Conservation (phyloP, 92 coral and sea anemone species). For the Actinostola sp. region DNA sequence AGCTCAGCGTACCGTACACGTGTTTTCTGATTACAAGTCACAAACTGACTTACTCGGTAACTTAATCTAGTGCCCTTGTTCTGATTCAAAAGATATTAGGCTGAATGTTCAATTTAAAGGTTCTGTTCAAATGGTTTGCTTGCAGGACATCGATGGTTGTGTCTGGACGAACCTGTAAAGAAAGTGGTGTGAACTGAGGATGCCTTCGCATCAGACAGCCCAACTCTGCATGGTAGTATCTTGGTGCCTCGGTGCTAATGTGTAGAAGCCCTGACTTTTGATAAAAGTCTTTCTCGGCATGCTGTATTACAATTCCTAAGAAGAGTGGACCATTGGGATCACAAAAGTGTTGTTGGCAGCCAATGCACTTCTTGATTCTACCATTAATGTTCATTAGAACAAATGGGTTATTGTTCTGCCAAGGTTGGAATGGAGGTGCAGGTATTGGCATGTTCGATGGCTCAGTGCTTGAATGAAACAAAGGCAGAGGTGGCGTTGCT, state of each 20-base stretch:
- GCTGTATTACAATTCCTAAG: conserved; percentile 8
- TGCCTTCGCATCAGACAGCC: conserved; percentile 12
- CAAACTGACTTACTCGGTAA: no score
- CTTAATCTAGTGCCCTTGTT: no score
- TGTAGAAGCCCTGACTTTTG: conserved; percentile 13
- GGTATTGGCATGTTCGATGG: conserved; percentile 12
- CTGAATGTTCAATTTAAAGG: conserved; percentile 1
- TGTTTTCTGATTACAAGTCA: no score
- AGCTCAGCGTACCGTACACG: no score
- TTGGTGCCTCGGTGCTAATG: conserved; percentile 14
- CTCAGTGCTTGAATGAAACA: background rate
- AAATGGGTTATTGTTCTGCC: conserved; percentile 36
- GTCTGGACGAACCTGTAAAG: background rate
- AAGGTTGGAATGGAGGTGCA: conserved; percentile 11
- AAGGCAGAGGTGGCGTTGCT: no score
- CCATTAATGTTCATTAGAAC: conserved; percentile 28
- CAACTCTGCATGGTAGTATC: conserved; percentile 12
- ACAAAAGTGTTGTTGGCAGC: conserved; percentile 13
- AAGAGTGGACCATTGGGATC: conserved; percentile 20
- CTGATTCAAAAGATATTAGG: background rate
- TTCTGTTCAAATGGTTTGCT: conserved; percentile 14
- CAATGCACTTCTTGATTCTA: conserved; percentile 25
- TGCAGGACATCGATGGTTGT: conserved; percentile 9
- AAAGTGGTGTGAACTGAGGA: conserved; percentile 14
- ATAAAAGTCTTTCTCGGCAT: background rate